These are phyloP conservation scores for Trachurus trachurus DNA, from an alignment of 2,797 vertebrate genomes.

Conservation along the genomic window DNA sequence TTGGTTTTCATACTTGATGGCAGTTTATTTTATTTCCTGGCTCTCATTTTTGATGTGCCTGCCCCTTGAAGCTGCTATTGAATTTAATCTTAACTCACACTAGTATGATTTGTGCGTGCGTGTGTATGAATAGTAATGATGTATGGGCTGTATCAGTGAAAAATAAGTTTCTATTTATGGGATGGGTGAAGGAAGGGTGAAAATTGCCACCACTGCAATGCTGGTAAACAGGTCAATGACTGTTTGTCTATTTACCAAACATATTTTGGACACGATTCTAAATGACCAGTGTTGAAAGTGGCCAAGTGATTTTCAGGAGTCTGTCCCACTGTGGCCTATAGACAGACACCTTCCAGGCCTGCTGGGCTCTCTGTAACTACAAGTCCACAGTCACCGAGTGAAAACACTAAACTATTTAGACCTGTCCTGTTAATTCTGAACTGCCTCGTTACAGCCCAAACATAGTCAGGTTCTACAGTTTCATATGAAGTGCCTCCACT, in stretches of 20 bases:
- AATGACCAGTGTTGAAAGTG: conserved; percentile 27
- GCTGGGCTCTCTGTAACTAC: conserved; percentile 23
- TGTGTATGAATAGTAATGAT: conserved; percentile 68
- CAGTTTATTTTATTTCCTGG: conserved; percentile 53
- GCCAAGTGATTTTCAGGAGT: conserved; percentile 15
- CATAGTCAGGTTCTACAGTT: conserved; percentile 79
- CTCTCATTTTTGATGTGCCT: conserved; percentile 76
- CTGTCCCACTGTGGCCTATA: conserved; percentile 22
- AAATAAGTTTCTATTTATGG: conserved; percentile 85
- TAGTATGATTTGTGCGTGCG: conserved; percentile 83
- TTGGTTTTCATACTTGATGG: conserved; percentile 69
- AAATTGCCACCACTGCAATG: conserved; percentile 8
- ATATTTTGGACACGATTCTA: conserved; percentile 14
- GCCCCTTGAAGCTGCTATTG: conserved; percentile 86
- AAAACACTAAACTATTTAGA: conserved; percentile 57
- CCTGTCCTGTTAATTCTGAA: conserved; percentile 43
- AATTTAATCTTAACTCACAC: conserved; percentile 86
- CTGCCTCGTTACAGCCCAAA: conserved; percentile 81
- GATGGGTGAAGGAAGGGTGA: conserved; percentile 36
- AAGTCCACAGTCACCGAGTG: conserved; percentile 13
- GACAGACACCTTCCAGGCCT: conserved; percentile 7
- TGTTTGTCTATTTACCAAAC: not conserved
- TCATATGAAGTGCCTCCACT: conserved; percentile 85
- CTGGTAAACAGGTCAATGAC: conserved; percentile 14
- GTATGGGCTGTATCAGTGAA: conserved; percentile 82